Conservation (phyloP, 2,888 invertebrate species). For the Kuschelorhynchus macadamiae region DNA sequence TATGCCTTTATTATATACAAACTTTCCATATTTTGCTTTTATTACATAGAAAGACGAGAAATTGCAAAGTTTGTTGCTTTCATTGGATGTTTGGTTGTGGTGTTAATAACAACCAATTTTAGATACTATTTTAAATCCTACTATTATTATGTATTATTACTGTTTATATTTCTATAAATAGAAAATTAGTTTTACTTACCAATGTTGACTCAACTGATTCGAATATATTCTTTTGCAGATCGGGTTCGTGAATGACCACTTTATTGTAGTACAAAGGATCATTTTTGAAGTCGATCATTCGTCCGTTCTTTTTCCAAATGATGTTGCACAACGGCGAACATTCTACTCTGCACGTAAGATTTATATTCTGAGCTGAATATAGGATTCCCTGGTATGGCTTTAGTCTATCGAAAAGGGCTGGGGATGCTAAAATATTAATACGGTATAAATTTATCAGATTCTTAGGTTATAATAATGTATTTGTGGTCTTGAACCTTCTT, state of each 20-base stretch:
- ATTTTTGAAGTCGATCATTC: constrained; percentile 73
- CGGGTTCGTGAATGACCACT: constrained; percentile 78
- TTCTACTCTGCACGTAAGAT: constrained; percentile 88
- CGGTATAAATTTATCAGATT: too few species aligned
- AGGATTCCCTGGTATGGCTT: constrained; percentile 86
- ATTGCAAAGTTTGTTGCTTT: too few species aligned
- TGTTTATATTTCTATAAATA: too few species aligned
- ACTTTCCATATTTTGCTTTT: too few species aligned
- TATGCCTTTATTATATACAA: too few species aligned
- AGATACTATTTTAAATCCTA: too few species aligned
- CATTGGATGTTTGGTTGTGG: too few species aligned
- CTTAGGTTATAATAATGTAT: too few species aligned
- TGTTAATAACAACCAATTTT: too few species aligned
- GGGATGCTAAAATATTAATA: constrained; percentile 78
- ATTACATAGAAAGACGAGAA: too few species aligned
- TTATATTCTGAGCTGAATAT: constrained; percentile 79
- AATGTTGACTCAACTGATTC: constrained; percentile 90
- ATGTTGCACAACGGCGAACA: constrained; percentile 90
- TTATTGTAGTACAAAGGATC: constrained; percentile 78
- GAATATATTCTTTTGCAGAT: constrained; percentile 87
- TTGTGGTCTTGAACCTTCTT: too few species aligned
- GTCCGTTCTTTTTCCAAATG: constrained; percentile 86
- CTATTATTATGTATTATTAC: too few species aligned
- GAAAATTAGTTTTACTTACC: constrained; percentile 70
- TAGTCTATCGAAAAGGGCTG: constrained; percentile 88